phyloP scores from a whole-genome alignment of 2,888 invertebrate species.

The Eugnorisma glareosa region DNA sequence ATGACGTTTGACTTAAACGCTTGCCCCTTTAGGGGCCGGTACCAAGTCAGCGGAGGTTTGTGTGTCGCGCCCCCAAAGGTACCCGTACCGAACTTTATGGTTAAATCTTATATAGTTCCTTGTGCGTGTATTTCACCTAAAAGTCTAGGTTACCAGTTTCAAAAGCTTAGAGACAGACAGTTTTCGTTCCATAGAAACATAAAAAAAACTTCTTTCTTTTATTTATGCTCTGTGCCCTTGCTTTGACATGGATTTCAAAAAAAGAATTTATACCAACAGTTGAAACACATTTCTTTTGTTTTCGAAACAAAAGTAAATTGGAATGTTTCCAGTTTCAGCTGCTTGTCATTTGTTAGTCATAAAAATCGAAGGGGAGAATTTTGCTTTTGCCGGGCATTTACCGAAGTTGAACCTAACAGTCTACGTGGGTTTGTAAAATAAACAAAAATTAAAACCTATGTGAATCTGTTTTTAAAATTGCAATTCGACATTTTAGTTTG shows the following conservation, averaged over 20 bases:
- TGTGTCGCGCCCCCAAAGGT: no score
- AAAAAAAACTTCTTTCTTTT: not conserved
- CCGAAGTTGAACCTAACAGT: not conserved
- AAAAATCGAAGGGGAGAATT: conserved; percentile 23
- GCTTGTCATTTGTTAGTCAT: conserved; percentile 49
- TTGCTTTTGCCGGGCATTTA: not conserved
- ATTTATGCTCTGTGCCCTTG: not conserved
- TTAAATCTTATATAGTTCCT: no score
- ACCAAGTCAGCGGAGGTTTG: no score
- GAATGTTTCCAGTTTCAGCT: conserved; percentile 42
- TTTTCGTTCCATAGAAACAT: not conserved
- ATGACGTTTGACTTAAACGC: no score
- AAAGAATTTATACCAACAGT: not conserved
- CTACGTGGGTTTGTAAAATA: not conserved
- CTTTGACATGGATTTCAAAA: conserved; percentile 6
- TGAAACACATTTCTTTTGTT: conserved; percentile 20
- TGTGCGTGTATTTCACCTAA: not conserved
- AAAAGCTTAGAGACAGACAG: not conserved
- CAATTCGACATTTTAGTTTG: not conserved
- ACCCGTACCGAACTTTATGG: no score
- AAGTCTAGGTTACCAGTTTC: no score
- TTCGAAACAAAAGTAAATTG: conserved; percentile 36
- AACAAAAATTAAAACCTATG: not conserved
- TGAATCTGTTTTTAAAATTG: not conserved
- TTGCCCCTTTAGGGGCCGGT: no score